A percentile compares a stretch with the other conserved stretches of the same genome.
These are phyloP conservation scores for Actinia equina DNA, from an alignment of 64 coral and sea anemone species.

Conservation along the genomic window DNA sequence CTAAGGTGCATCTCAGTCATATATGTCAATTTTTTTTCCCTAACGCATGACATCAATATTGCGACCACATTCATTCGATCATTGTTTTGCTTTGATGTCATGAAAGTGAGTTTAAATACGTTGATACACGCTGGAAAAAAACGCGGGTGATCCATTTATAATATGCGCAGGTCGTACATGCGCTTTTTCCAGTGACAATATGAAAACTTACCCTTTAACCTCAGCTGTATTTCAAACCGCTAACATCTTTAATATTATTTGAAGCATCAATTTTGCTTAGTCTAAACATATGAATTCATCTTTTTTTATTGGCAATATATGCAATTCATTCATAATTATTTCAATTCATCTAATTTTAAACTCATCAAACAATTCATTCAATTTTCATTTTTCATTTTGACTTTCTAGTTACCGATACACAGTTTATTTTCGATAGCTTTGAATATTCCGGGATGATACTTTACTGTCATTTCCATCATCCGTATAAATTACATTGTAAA, in stretches of 20 bases:
- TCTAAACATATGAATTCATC: neutral
- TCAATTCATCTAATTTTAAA: too few species aligned
- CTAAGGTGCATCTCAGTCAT: too few species aligned
- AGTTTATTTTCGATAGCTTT: conserved; percentile 2
- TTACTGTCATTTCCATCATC: conserved; percentile 1
- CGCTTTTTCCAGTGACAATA: neutral
- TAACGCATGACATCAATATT: too few species aligned
- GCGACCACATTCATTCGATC: neutral
- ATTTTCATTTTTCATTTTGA: neutral
- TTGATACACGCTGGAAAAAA: neutral
- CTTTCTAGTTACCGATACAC: neutral
- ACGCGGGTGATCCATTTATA: neutral
- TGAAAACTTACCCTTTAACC: neutral
- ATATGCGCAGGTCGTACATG: neutral
- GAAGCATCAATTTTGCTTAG: neutral
- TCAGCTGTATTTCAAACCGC: neutral
- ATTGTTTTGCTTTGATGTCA: conserved; percentile 1
- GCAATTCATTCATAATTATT: neutral
- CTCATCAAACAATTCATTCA: neutral
- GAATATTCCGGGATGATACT: neutral
- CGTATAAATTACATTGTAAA: conserved; percentile 7
- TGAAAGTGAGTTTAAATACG: neutral
- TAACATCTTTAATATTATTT: neutral
- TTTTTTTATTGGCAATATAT: too few species aligned
- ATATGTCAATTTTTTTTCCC: too few species aligned